Percentiles rank a stretch among this genome's conserved stretches.
Conservation (phyloP, 2,113 vertebrate species). For the Ancistrus triradiatus region DNA sequence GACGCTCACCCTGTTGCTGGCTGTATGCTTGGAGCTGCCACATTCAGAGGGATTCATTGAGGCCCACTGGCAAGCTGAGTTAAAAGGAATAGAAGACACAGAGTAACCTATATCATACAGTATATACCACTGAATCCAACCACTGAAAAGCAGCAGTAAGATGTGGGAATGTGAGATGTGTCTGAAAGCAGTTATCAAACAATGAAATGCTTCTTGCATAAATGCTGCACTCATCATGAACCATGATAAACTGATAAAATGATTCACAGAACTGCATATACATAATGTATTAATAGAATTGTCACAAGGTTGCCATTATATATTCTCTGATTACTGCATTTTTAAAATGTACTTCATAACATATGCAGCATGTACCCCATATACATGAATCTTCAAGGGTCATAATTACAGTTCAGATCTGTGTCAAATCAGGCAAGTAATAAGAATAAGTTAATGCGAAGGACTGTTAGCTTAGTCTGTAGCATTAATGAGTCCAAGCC, state of each 20-base stretch:
- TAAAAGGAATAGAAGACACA: slow-evolving; percentile 67
- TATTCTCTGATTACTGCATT: slow-evolving; percentile 8
- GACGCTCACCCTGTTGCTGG: slow-evolving; percentile 62
- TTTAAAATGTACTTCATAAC: too few species aligned
- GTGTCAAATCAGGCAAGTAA: slow-evolving; percentile 38
- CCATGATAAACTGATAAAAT: neutral
- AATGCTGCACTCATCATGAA: neutral
- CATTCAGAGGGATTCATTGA: slow-evolving; percentile 65
- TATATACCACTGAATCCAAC: slow-evolving; percentile 60
- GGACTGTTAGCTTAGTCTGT: slow-evolving; percentile 31
- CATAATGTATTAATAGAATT: too few species aligned
- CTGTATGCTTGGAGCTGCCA: slow-evolving; percentile 57
- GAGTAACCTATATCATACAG: slow-evolving; percentile 63
- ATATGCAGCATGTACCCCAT: too few species aligned
- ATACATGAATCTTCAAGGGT: slow-evolving; percentile 35
- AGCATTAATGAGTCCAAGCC: slow-evolving; percentile 34
- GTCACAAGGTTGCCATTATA: too few species aligned
- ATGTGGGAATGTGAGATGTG: neutral
- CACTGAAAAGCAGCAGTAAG: slow-evolving; percentile 14
- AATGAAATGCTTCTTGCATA: neutral
- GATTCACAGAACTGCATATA: neutral
- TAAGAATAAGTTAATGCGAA: slow-evolving; percentile 49
- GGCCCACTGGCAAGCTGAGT: slow-evolving; percentile 59
- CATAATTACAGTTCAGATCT: slow-evolving; percentile 39
- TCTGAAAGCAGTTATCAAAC: slow-evolving; percentile 9